phyloP scores from a whole-genome alignment of 2,888 invertebrate genomes.

The Ochropacha duplaris region DNA sequence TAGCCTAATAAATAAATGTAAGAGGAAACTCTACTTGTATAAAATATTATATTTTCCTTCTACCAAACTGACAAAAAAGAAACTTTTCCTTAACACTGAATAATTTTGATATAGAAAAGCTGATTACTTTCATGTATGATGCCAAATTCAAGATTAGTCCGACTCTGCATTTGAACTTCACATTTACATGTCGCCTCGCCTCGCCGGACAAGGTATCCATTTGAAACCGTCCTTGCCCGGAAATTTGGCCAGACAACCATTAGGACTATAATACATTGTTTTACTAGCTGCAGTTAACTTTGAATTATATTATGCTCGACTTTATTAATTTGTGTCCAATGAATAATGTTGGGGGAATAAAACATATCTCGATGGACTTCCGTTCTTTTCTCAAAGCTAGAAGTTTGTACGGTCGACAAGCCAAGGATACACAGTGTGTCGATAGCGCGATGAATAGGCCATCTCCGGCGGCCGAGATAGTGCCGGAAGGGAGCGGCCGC shows the following conservation, averaged over 20 bases:
- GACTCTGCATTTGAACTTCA: background rate
- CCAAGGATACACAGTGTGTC: constrained; percentile 34
- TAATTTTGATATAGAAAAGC: constrained; percentile 1
- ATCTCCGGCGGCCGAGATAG: constrained; percentile 60
- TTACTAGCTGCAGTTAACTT: background rate
- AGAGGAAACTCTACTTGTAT: background rate
- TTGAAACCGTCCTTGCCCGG: background rate
- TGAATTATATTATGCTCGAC: background rate
- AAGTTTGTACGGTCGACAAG: constrained; percentile 27
- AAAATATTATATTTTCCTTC: background rate
- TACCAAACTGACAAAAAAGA: background rate
- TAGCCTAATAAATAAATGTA: no score
- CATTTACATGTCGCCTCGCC: constrained; percentile 4
- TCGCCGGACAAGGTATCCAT: background rate
- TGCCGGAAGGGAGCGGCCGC: constrained; percentile 57
- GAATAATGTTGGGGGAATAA: constrained; percentile 17
- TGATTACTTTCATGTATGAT: background rate
- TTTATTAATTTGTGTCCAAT: background rate
- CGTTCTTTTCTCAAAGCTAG: constrained; percentile 29
- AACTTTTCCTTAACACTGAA: background rate
- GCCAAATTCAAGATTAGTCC: background rate
- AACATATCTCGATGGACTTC: constrained; percentile 33
- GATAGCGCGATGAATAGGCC: constrained; percentile 66
- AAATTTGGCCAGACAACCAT: background rate
- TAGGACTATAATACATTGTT: background rate